Conservation (phyloP, 1,140 invertebrate species). For the Pseudobourletiella spinata region DNA sequence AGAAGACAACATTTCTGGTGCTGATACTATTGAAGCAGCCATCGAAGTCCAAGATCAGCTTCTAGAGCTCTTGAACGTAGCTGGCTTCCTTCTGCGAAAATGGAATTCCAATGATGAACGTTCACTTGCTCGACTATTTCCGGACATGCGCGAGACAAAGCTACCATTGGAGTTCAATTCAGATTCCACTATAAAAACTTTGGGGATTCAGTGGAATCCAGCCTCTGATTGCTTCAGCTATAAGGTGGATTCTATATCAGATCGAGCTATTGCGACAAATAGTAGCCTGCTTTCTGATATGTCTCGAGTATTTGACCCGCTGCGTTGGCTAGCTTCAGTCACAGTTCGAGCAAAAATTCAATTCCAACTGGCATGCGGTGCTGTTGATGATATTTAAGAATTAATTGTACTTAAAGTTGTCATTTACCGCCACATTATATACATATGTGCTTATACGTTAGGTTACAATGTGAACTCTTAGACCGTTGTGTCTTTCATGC, state of each 20-base stretch:
- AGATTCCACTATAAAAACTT: conserved; percentile 34
- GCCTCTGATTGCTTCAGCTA: background rate
- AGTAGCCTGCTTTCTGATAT: conserved; percentile 1
- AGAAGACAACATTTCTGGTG: conserved; percentile 3
- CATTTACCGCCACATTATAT: too few relatives aligned
- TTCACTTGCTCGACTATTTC: conserved; percentile 11
- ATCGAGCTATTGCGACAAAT: conserved; percentile 1
- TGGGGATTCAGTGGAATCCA: conserved; percentile 39
- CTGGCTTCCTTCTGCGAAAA: conserved; percentile 38
- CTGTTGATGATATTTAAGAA: too few relatives aligned
- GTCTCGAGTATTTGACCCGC: conserved; percentile 10
- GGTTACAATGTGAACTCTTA: too few relatives aligned
- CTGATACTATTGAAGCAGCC: background rate
- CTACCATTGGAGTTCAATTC: conserved; percentile 5
- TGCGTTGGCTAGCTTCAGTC: conserved; percentile 3
- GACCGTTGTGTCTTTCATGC: too few relatives aligned
- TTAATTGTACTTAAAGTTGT: too few relatives aligned
- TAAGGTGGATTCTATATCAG: background rate
- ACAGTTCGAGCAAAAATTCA: conserved; percentile 21
- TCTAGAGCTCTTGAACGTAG: conserved; percentile 12
- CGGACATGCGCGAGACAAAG: conserved; percentile 8
- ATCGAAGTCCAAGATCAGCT: conserved; percentile 23
- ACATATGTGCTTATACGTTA: too few relatives aligned
- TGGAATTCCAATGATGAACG: conserved; percentile 37
- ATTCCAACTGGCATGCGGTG: too few relatives aligned